A percentile compares a stretch with the other conserved stretches of the same genome.
phyloP scores from a whole-genome alignment of 1,140 invertebrate genomes.

The Chymomyza costata region DNA sequence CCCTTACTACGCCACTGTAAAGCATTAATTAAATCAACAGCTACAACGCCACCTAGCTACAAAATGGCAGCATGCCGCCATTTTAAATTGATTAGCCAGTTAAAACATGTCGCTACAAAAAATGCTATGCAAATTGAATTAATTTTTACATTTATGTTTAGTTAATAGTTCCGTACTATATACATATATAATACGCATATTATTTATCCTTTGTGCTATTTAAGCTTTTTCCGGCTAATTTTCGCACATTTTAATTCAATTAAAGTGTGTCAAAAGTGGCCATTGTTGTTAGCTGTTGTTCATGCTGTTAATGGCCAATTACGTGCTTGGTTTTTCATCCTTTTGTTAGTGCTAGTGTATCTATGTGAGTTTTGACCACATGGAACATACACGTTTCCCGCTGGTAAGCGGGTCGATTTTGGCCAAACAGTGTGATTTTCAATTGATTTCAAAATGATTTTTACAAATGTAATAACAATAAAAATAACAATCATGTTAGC shows the following conservation, averaged over 20 bases:
- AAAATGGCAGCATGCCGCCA: not conserved
- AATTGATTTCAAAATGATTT: too few species aligned
- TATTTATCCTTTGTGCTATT: slow-evolving; percentile 23
- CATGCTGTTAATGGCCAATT: slow-evolving; percentile 66
- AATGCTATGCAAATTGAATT: slow-evolving; percentile 66
- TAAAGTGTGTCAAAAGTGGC: slow-evolving; percentile 32
- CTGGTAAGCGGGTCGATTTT: too few species aligned
- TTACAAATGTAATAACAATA: too few species aligned
- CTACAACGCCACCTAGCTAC: too few species aligned
- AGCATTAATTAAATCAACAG: slow-evolving; percentile 50
- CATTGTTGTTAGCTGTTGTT: slow-evolving; percentile 36
- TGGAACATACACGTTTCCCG: too few species aligned
- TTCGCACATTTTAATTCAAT: slow-evolving; percentile 70
- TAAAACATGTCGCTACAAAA: slow-evolving; percentile 40
- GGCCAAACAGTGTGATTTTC: too few species aligned
- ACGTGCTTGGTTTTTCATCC: slow-evolving; percentile 36
- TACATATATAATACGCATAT: not conserved
- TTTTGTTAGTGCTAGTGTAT: not conserved
- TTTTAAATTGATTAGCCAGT: slow-evolving; percentile 18
- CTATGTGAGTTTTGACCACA: too few species aligned
- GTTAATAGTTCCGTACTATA: too few species aligned
- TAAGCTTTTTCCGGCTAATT: slow-evolving; percentile 38
- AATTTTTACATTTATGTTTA: slow-evolving; percentile 65
- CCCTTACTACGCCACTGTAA: not conserved
- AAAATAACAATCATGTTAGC: too few species aligned